These are phyloP conservation scores for Tachypleus tridentatus DNA, from an alignment of 1,140 invertebrate genomes.

Conservation along the genomic window DNA sequence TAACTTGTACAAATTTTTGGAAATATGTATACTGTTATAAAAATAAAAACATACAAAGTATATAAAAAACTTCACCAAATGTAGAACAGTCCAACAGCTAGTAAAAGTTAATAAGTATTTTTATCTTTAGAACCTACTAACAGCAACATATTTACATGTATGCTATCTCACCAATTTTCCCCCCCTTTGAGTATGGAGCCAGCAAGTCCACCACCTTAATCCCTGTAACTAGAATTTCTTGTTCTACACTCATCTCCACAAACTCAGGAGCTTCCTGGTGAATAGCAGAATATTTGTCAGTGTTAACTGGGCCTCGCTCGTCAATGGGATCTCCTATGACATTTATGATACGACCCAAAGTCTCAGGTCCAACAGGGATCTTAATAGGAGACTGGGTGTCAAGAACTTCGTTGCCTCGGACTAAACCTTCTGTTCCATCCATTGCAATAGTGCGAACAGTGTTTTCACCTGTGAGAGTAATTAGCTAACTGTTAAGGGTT, in stretches of 20 bases:
- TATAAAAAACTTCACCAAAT: too few species aligned
- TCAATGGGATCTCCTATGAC: constrained; percentile 98
- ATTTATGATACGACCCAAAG: constrained; percentile 94
- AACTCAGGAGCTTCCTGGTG: constrained; percentile 95
- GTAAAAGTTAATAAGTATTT: too few species aligned
- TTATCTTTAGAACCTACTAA: too few species aligned
- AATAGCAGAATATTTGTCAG: constrained; percentile 77
- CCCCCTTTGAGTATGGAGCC: constrained; percentile 89
- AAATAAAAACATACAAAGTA: too few species aligned
- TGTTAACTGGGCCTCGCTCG: constrained; percentile 86
- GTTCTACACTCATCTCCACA: constrained; percentile 94
- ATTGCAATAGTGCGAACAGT: constrained; percentile 96
- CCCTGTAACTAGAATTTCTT: constrained; percentile 94
- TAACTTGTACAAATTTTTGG: too few species aligned
- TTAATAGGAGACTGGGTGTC: constrained; percentile 92
- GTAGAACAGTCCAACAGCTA: too few species aligned
- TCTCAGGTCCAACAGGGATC: constrained; percentile 93
- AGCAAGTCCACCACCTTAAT: constrained; percentile 97
- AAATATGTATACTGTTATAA: too few species aligned
- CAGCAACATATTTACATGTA: too few species aligned
- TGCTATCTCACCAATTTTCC: constrained; percentile 75
- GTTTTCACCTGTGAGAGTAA: constrained; percentile 58
- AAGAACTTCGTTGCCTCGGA: constrained; percentile 75
- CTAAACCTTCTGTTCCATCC: constrained; percentile 97
- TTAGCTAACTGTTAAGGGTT: too few species aligned